Evolutionary conservation across 2,888 invertebrate genomes (phyloP), one percentile per base, ranked within the genome.

Genomic region (Hirtodrosophila alboralis): DNA sequence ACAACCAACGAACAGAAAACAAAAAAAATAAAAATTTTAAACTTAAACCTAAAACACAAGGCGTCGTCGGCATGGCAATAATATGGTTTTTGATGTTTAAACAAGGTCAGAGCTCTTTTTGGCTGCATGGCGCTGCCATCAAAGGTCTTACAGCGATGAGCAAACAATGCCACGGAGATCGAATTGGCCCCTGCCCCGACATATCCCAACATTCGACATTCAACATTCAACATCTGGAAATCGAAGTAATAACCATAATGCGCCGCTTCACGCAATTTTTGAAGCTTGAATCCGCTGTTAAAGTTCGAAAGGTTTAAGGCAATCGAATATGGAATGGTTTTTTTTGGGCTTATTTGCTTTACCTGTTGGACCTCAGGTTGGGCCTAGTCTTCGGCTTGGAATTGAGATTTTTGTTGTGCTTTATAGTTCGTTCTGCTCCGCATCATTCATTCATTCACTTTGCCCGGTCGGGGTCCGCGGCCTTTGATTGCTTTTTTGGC

Each of bases 241-340:
- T 34, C 26, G 52, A 33, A 41, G 67, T 63, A 63, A 81, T 75
- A 73, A 64, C 52, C 73, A 75, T 78, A 78, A 81, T 78, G 64
- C 75, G 51, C 51, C 54, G 66, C 81, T 80, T 80, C 78, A 81
- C 79, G 75, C 78, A 81, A 73, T 75, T 73, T 81, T 60, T 38
- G 61, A 64, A 36, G 64, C 73, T 64, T 45, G 62, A 65, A 57
- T 70, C 71, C 65, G 65, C 49, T 53, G 38, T 41, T 44, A 43
- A 66, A 74, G 80, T 70, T 76, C 77, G 77, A 80, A 77, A 74
- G 74, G 80, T 77, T 80, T 34, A 52, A 38, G 66, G 27, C 71
- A 72, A 71, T 73, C 73, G 74, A 68, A 78, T 67, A 51, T 60
- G 70, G 65, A 62, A 52, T 61, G 69, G 18, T 45, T 57, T 52